Percentiles rank a stretch among this genome's conserved stretches.
Evolutionary conservation across 2,888 invertebrate genomes (phyloP).

Genomic region (Conops quadrifasciatus): DNA sequence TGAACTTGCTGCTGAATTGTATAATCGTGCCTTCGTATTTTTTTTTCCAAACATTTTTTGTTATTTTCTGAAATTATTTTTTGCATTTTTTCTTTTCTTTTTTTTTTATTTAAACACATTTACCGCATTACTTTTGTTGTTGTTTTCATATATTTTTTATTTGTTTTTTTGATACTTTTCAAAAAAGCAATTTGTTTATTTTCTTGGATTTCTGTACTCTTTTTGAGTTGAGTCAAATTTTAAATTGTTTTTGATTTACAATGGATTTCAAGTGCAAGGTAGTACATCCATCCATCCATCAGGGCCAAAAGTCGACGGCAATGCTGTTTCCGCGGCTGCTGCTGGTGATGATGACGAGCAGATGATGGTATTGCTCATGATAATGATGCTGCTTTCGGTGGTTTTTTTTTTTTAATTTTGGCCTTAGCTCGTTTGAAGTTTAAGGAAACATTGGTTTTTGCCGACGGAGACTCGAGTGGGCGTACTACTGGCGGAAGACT

Average conservation of each 20-base stretch:
- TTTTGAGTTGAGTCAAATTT: constrained; percentile 13
- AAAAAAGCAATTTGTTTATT: neutral
- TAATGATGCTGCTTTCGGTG: neutral
- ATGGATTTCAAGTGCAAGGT: constrained; percentile 34
- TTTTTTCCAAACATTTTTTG: neutral
- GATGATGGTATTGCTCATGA: constrained; percentile 9
- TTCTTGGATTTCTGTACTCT: neutral
- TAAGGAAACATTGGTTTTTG: too few species aligned
- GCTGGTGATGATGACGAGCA: neutral
- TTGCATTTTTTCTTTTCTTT: neutral
- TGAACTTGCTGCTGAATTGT: constrained; percentile 33
- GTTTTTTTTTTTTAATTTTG: neutral
- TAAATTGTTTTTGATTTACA: constrained; percentile 21
- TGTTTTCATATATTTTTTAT: neutral
- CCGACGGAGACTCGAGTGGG: too few species aligned
- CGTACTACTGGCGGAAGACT: too few species aligned
- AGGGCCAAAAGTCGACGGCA: neutral
- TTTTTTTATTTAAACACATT: neutral
- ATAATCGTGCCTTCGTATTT: constrained; percentile 30
- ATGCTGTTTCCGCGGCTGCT: too few species aligned
- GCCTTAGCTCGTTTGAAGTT: neutral
- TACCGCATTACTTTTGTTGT: neutral
- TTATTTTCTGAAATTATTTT: neutral
- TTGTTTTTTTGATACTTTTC: neutral
- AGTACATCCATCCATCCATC: constrained; percentile 1